A percentile compares a stretch with the other conserved stretches of the same genome.
These are phyloP conservation scores for Calidris pygmaea DNA, from an alignment of 2,113 vertebrate genomes.

Conservation along the genomic window DNA sequence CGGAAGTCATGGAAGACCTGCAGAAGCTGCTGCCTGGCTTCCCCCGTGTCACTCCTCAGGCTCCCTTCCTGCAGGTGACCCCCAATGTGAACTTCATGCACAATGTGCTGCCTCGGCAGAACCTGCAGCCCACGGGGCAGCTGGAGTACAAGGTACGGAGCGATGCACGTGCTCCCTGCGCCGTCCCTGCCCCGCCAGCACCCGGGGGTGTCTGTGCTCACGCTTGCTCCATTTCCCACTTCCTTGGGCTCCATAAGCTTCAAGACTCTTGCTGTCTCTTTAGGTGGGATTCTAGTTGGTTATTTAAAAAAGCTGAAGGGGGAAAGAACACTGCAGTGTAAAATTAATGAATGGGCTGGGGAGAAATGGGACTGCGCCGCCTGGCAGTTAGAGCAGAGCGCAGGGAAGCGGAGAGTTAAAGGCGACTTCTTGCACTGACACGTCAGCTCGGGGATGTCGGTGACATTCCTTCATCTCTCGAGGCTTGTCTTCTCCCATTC, in stretches of 20 bases:
- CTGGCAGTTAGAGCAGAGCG: neutral
- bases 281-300: neutral
- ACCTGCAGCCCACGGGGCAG: constrained; percentile 89
- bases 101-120: constrained; percentile 89
- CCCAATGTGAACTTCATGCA: constrained; percentile 87
- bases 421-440: accelerated
- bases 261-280: neutral
- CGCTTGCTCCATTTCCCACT: neutral
- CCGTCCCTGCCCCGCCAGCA: neutral
- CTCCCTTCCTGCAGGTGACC: constrained; percentile 85
- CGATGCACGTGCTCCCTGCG: accelerated
- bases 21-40: constrained; percentile 93
- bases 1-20: constrained; percentile 92
- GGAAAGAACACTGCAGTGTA: accelerated
- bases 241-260: neutral
- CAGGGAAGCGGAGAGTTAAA: neutral
- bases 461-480: neutral
- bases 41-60: constrained; percentile 85
- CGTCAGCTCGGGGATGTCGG: accelerated
- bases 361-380: neutral
- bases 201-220: neutral
- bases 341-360: neutral
- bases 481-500: neutral
- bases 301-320: neutral
- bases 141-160: constrained; percentile 96